Evolutionary conservation across 92 coral and sea anemone species (phyloP), one percentile per base, ranked within the genome.

Genomic region (Palythoa grandiflora): DNA sequence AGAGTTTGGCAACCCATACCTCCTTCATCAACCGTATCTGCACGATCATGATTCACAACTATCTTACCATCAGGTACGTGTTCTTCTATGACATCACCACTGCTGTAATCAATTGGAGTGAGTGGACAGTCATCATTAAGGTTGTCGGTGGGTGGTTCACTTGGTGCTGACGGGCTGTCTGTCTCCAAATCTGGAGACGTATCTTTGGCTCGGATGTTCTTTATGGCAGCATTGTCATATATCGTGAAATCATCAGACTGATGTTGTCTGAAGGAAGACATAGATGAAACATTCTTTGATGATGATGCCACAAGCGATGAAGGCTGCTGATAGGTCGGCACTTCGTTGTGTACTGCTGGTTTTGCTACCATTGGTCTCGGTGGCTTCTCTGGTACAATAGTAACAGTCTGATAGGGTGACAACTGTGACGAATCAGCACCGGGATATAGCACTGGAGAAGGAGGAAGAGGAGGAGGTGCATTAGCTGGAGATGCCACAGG

Each of bases 1-100:
- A 95, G 71, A 37, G 68, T 80, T 16, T 35, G 63, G 70, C 98
- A 95, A 40, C 96, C 94, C 98, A 95, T 95, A 71, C 98, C 98
- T 51, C 98, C 98, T 16, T 95, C 92, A 89, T 95, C 98, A 73
- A 91, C 90, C 65, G 89, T 94, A 44, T 83, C 85, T 65, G 17
- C 54, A 44, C 20, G 68, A 77, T n/a, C 13, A 38, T 79, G 71
- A 57, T 66, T 66, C 75, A 81, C 20, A 63, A 21, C 73, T 8
- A 17, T 44, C 76, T 81, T 81, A 81, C 86, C 86, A 81, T 66
- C 86, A 21, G 47, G 75, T 44, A 66, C 38, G 20, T 11, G 12
- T 47, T 66, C 40, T 63, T 16, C 63, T 65, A 11, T 17, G 10
- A 7, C 74, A 65, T 68, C 74, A 71, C 66, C 86, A 39, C 53